Evolutionary conservation across 35 echinoderm and acorn worm species (phyloP).

Genomic region (Hemicentrotus pulcherrimus): DNA sequence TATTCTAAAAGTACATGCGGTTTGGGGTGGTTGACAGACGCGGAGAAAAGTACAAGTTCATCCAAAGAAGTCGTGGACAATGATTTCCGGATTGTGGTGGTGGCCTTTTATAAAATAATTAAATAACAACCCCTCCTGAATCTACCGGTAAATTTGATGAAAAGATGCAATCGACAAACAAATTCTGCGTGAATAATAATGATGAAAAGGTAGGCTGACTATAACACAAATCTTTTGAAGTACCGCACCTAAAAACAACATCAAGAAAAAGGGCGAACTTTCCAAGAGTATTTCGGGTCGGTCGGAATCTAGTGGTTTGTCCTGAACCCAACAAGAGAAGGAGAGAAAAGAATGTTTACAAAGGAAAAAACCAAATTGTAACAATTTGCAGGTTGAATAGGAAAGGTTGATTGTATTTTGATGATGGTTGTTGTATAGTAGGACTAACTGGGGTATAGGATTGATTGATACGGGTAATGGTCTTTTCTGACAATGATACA

Average conservation of each 20-base stretch:
- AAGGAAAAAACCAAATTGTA: not conserved
- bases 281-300: not conserved
- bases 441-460: not conserved
- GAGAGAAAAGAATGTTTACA: not conserved
- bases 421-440: not conserved
- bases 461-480: not conserved
- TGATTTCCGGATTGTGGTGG: not conserved
- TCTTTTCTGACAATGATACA: not conserved
- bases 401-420: not conserved
- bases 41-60: not conserved
- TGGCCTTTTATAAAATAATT: not conserved
- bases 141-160: not conserved
- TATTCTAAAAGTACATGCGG: constrained; percentile 5
- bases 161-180: constrained; percentile 4
- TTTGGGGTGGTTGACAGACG: not conserved
- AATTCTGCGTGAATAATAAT: not conserved
- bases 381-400: not conserved
- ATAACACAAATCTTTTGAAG: not conserved
- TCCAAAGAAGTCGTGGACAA: not conserved
- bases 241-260: not conserved
- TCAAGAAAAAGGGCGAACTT: not conserved
- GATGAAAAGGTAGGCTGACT: not conserved
- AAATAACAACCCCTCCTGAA: not conserved
- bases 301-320: not conserved
- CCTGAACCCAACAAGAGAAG: not conserved